Evolutionary conservation across 1,140 invertebrate genomes (phyloP), one percentile per base, ranked within the genome.

Genomic region (Protaetia brevitarsis): DNA sequence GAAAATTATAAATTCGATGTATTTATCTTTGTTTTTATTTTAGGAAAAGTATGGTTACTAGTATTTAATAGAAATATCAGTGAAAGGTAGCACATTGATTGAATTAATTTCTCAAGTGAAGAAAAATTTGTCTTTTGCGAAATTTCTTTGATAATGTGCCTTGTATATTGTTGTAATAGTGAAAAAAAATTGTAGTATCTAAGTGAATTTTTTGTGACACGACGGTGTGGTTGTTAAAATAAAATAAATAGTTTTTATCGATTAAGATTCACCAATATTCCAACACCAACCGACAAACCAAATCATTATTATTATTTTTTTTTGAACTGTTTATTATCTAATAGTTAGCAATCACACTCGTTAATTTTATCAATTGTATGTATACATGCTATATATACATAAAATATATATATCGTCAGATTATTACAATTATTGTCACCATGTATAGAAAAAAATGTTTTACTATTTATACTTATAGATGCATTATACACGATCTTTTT

Each of bases 11-110:
- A 37, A 57, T 4, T 11, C 27, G 16, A 28, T 21, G 29, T 31
- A 13, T 26, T 13, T 64, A 45, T 63, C 29, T 16, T 23, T 28
- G 2, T 31, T 19, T 66, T 37, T 28, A 19, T 66, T 62, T 0
- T 36, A 66, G 65, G 65, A 66, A 61, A 59, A 58, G 28, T 66
- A 66, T 31, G 65, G 65, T 51, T 66, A 66, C 65, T 66, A 66
- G 65, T 37, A 62, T 62, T 62, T 62, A 62, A 13, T 23, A 19
- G n/a, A 8, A 8, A 19, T 26, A 51, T 21, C 13, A 8, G 4
- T 34, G 1, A 34, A 34, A n/a, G 31, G 31, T 34, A 34, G 41
- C 41, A 51, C 41, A 51, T 51, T 51, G 16, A 51, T 51, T 51
- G 16, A 51, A 51, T 51, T 51, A 51, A 51, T 51, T 51, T 51